A percentile compares a stretch with the other conserved stretches of the same genome.
Evolutionary conservation across 2,797 vertebrate species (phyloP).

Genomic region (Sorex maritimensis): DNA sequence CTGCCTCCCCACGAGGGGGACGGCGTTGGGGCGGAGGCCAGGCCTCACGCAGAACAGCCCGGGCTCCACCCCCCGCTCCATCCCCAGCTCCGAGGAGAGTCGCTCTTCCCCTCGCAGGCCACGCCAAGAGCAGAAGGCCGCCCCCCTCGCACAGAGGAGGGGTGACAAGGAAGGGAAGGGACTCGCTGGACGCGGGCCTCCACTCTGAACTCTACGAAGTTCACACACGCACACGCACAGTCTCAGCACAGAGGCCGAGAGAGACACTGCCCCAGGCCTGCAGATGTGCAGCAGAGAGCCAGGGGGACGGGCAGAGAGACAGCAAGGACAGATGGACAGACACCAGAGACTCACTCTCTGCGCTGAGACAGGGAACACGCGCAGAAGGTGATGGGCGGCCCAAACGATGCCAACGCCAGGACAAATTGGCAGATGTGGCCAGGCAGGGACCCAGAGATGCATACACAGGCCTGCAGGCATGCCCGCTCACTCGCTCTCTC

Average conservation of each 20-base stretch:
- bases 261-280: background rate
- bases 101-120: background rate
- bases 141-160: background rate
- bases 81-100: too few species aligned
- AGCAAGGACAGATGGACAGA: background rate
- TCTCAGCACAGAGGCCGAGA: background rate
- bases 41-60: too few species aligned
- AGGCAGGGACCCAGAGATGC: background rate
- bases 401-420: too few species aligned
- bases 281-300: background rate
- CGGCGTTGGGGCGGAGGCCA: too few species aligned
- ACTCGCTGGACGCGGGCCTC: rapidly evolving
- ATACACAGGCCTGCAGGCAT: too few species aligned
- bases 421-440: background rate
- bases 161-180: background rate
- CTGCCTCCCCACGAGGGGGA: too few species aligned
- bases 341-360: background rate
- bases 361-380: background rate
- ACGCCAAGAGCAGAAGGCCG: background rate
- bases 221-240: too few species aligned
- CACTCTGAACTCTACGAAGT: background rate
- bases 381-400: background rate
- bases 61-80: too few species aligned
- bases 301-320: background rate
- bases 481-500: rapidly evolving